Percentiles rank a stretch among this genome's conserved stretches.
These are phyloP conservation scores for Eurytoma adleriae DNA, from an alignment of 2,888 invertebrate species.

Conservation along the genomic window DNA sequence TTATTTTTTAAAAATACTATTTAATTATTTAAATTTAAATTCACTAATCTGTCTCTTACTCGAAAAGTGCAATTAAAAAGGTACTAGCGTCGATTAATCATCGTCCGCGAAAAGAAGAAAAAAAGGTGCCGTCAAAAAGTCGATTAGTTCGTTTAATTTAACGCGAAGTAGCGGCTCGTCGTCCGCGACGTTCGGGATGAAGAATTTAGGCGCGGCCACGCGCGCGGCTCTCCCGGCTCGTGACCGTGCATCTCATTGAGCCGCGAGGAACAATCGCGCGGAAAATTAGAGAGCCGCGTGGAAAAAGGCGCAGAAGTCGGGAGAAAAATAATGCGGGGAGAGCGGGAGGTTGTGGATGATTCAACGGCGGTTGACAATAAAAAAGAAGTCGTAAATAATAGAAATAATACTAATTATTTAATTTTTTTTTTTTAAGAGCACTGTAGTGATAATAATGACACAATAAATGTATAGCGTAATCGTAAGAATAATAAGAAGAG, in stretches of 20 bases:
- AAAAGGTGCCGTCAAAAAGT: too few relatives aligned
- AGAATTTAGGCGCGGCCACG: slow-evolving; percentile 50
- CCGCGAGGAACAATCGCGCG: slow-evolving; percentile 22
- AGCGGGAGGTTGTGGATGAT: not conserved
- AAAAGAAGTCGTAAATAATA: slow-evolving; percentile 48
- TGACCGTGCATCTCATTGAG: slow-evolving; percentile 52
- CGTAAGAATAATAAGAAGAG: slow-evolving; percentile 42
- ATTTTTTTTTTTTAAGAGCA: slow-evolving; percentile 53
- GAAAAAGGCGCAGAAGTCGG: not conserved
- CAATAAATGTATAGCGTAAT: slow-evolving; percentile 53
- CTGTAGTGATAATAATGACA: slow-evolving; percentile 55
- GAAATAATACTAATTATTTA: slow-evolving; percentile 57
- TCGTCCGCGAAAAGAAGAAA: not conserved
- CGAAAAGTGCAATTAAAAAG: too few relatives aligned
- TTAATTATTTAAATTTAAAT: too few relatives aligned
- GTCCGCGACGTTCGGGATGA: not conserved
- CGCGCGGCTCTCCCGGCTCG: slow-evolving; percentile 35
- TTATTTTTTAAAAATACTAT: too few relatives aligned
- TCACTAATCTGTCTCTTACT: too few relatives aligned
- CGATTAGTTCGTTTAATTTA: too few relatives aligned
- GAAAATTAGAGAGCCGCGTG: slow-evolving; percentile 18
- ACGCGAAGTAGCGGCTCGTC: too few relatives aligned
- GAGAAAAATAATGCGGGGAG: not conserved
- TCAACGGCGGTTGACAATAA: slow-evolving; percentile 35
- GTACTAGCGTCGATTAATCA: not conserved